phyloP scores from a whole-genome alignment of 2,797 vertebrate genomes.

The Tokudaia tokunoshimensis region DNA sequence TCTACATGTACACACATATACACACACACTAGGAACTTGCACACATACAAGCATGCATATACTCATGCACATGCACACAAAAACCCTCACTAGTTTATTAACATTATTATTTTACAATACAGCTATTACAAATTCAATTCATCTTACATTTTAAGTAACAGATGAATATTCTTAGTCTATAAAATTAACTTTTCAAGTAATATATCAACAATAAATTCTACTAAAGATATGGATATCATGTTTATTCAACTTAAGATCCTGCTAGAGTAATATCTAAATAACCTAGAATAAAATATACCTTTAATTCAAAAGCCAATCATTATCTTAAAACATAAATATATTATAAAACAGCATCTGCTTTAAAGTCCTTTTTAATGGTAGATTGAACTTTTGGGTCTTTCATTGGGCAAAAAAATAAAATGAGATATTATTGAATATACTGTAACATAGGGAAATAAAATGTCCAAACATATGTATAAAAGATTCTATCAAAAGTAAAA shows the following conservation, averaged over 20 bases:
- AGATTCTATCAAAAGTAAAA: conserved; percentile 26
- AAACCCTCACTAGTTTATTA: background rate
- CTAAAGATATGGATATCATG: conserved; percentile 45
- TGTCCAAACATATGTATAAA: background rate
- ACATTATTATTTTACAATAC: background rate
- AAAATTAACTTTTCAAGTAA: conserved; percentile 37
- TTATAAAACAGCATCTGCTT: background rate
- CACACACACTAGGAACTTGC: background rate
- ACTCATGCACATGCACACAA: background rate
- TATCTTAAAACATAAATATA: conserved; percentile 54
- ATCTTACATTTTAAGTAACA: conserved; percentile 27
- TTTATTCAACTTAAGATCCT: background rate
- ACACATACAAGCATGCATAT: background rate
- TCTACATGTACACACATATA: background rate
- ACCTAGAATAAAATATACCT: background rate
- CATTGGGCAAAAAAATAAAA: conserved; percentile 47
- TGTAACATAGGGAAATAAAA: background rate
- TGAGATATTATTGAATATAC: conserved; percentile 3
- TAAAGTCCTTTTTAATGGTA: background rate
- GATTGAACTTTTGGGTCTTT: background rate
- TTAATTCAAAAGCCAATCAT: conserved; percentile 46
- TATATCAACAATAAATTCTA: conserved; percentile 24
- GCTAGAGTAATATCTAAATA: conserved; percentile 26
- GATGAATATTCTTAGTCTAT: background rate
- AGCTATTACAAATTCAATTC: conserved; percentile 55